A percentile compares a stretch with the other conserved stretches of the same genome.
Evolutionary conservation across 2,888 invertebrate genomes (phyloP).

Genomic region (Lampropteryx suffumata): DNA sequence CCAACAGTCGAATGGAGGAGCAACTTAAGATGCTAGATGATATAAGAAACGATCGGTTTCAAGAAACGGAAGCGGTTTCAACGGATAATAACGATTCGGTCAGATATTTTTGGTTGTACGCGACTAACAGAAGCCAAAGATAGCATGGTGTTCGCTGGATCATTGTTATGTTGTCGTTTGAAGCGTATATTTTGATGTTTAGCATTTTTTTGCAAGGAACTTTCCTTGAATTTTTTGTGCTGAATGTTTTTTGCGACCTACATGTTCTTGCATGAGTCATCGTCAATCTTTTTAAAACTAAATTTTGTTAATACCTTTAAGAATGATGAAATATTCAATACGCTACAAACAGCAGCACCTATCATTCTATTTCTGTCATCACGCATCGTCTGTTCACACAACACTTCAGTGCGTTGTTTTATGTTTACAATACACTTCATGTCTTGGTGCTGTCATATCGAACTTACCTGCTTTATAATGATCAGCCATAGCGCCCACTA

Average conservation of each 20-base stretch:
- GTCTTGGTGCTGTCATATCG: not conserved
- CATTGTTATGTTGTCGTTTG: slow-evolving; percentile 29
- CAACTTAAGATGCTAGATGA: slow-evolving; percentile 67
- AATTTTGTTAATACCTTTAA: too few species aligned
- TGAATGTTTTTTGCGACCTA: not conserved
- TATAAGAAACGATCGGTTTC: slow-evolving; percentile 62
- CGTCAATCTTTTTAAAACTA: not conserved
- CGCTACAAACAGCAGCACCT: slow-evolving; percentile 33
- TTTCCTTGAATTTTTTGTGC: not conserved
- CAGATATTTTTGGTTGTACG: slow-evolving; percentile 52
- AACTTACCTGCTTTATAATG: too few species aligned
- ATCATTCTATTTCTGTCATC: slow-evolving; percentile 33
- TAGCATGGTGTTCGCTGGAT: slow-evolving; percentile 35
- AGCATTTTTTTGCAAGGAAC: not conserved
- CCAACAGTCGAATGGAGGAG: slow-evolving; percentile 68
- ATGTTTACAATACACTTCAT: slow-evolving; percentile 12
- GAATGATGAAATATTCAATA: too few species aligned
- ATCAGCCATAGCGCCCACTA: too few species aligned
- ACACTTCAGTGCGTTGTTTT: slow-evolving; percentile 11
- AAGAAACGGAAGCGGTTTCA: slow-evolving; percentile 61
- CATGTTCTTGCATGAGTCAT: not conserved
- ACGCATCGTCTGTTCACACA: slow-evolving; percentile 22
- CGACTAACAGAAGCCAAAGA: slow-evolving; percentile 31
- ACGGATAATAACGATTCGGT: slow-evolving; percentile 68
- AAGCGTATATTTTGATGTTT: slow-evolving; percentile 25